These are phyloP conservation scores for Cyclopterus lumpus DNA, from an alignment of 2,797 vertebrate genomes.

Conservation along the genomic window DNA sequence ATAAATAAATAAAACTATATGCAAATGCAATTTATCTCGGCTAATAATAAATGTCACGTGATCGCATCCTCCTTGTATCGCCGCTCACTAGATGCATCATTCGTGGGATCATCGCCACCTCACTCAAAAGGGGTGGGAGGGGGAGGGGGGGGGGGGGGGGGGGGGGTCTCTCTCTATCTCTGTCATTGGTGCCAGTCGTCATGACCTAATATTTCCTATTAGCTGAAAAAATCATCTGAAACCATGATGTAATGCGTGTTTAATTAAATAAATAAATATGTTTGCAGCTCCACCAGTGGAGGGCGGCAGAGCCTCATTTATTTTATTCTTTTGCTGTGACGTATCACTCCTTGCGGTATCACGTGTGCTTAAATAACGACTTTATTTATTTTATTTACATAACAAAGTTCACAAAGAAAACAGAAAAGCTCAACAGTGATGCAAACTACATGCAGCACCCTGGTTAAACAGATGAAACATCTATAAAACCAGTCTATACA, in stretches of 20 bases:
- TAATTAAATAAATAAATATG: not conserved
- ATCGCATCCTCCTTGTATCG: slow-evolving; percentile 24
- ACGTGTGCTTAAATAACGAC: not conserved
- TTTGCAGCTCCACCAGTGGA: slow-evolving; percentile 53
- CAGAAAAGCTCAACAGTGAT: no score
- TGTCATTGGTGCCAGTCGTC: slow-evolving; percentile 73
- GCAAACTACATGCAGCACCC: no score
- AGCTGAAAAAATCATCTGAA: slow-evolving; percentile 65
- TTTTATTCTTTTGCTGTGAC: not conserved
- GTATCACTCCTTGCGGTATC: not conserved
- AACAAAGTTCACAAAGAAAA: not conserved
- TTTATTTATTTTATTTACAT: no score
- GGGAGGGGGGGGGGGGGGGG: no score
- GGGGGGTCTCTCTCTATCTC: slow-evolving; percentile 37
- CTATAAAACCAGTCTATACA: not conserved
- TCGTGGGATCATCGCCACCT: slow-evolving; percentile 46
- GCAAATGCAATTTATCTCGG: slow-evolving; percentile 13
- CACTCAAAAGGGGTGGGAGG: no score
- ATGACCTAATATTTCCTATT: slow-evolving; percentile 75
- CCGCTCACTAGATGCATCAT: slow-evolving; percentile 44
- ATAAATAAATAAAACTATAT: not conserved
- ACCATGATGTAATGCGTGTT: slow-evolving; percentile 76
- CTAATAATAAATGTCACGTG: slow-evolving; percentile 57
- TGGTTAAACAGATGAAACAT: not conserved
- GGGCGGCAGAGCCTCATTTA: slow-evolving; percentile 60